Evolutionary conservation across 2,113 vertebrate species (phyloP), one percentile per base, ranked within the genome.

Genomic region (Istiophorus platypterus): DNA sequence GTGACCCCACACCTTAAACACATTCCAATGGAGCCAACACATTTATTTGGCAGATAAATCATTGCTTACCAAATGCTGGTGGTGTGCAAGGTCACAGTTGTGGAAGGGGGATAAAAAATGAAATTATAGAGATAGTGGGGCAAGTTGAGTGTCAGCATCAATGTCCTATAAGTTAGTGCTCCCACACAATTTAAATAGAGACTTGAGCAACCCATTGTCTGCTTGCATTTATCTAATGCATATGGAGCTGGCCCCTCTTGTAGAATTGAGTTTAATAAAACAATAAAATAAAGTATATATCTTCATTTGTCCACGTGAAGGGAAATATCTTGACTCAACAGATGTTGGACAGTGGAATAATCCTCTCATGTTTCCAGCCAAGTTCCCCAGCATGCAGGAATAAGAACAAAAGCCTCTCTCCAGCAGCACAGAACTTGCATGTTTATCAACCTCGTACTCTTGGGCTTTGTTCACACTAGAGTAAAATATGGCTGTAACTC

Each of bases 31-130:
- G 84, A 90, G 92, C 92, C 82, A 92, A 92, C 90, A 91, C 71
- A 92, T 95, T 94, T 94, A 94, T 94, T 90, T 88, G 87, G 88
- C 84, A 87, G 87, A 95, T 94, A 94, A 95, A 95, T 95, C 92
- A 93, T 86, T 72, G 82, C 88, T 88, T 92, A 91, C 81, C 84
- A 91, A 94, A 93, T 64, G 89, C 91, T 76, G 74, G 34, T 79
- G 66, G 82, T 45, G 77, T 54, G 85, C 87, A 85, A 95, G 94
- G 95, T 95, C 94, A 91, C 79, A 61, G 91, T 76, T 81, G 79
- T 63, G 85, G 62, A 89, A 70, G 84, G 76, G 76, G 75, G 80
- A 92, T 92, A 88, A 86, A 92, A 37, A 93, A 92, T 82, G 84
- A 91, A 90, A 91, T 92, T 64, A 85, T 78, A 85, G 73, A 86